Percentiles rank a stretch among this genome's conserved stretches.
These are phyloP conservation scores for Zelleria hepariella DNA, from an alignment of 2,888 invertebrate species.

Conservation along the genomic window DNA sequence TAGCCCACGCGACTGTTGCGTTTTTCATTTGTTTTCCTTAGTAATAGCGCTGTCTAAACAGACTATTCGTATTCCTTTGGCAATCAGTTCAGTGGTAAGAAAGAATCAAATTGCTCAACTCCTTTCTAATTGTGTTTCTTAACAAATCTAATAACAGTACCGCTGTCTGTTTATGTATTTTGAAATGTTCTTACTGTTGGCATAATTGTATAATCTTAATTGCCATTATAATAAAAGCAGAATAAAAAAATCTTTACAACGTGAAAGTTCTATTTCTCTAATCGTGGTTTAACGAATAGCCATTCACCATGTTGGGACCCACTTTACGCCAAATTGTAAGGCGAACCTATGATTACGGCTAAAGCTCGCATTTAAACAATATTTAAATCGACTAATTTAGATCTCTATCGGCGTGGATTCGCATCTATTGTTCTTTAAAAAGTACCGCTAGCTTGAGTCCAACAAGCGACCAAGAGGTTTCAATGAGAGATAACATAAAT, in stretches of 20 bases:
- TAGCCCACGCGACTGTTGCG: neutral
- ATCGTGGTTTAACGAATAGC: conserved; percentile 2
- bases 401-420: conserved; percentile 24
- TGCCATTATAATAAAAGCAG: neutral
- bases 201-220: neutral
- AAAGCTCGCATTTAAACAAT: conserved; percentile 28
- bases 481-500: neutral
- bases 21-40: neutral
- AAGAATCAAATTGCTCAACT: no score
- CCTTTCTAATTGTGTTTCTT: no score
- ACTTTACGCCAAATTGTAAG: conserved; percentile 8
- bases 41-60: no score
- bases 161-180: neutral
- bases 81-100: no score
- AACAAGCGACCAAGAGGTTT: neutral
- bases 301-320: conserved; percentile 5
- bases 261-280: neutral
- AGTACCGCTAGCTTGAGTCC: neutral
- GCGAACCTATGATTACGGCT: conserved; percentile 12
- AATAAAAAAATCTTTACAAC: neutral
- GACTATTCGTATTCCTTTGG: no score
- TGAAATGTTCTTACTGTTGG: neutral
- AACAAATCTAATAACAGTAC: neutral
- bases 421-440: conserved; percentile 29
- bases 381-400: conserved; percentile 40